A percentile compares a stretch with the other conserved stretches of the same genome.
Conservation (phyloP, 2,797 vertebrate species). For the Graptemys geographica region DNA sequence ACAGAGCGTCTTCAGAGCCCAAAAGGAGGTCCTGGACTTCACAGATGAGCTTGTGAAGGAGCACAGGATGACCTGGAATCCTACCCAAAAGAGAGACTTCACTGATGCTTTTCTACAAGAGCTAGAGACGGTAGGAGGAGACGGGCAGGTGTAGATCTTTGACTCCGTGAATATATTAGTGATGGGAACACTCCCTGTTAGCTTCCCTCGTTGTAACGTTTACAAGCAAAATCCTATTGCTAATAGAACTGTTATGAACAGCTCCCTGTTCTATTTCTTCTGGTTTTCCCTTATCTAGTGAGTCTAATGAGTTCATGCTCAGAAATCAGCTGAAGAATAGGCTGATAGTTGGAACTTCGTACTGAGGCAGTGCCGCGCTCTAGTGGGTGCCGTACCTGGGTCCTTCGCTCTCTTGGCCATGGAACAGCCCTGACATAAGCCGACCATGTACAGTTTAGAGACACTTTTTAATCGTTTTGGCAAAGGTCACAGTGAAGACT, state of each 20-base stretch:
- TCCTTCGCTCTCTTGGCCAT: neutral
- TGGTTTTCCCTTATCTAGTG: neutral
- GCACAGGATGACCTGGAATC: constrained; percentile 54
- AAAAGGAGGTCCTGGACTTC: neutral
- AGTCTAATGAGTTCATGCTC: neutral
- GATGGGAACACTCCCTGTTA: neutral
- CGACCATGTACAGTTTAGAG: neutral
- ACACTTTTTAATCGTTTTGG: neutral
- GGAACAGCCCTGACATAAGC: neutral
- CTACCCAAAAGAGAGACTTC: constrained; percentile 45
- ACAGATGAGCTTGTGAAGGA: constrained; percentile 40
- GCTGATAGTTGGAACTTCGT: neutral
- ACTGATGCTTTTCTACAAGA: constrained; percentile 70
- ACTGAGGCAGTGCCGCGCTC: neutral
- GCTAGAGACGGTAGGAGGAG: constrained; percentile 68
- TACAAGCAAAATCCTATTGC: neutral
- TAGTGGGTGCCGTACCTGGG: neutral
- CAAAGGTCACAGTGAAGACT: neutral
- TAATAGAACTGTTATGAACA: neutral
- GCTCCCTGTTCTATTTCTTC: neutral
- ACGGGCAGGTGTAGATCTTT: neutral
- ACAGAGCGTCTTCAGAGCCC: neutral
- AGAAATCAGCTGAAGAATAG: neutral
- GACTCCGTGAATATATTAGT: neutral
- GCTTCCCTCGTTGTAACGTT: neutral